Conservation (phyloP, 1,140 invertebrate species). For the Dolichoris vasculosae region DNA sequence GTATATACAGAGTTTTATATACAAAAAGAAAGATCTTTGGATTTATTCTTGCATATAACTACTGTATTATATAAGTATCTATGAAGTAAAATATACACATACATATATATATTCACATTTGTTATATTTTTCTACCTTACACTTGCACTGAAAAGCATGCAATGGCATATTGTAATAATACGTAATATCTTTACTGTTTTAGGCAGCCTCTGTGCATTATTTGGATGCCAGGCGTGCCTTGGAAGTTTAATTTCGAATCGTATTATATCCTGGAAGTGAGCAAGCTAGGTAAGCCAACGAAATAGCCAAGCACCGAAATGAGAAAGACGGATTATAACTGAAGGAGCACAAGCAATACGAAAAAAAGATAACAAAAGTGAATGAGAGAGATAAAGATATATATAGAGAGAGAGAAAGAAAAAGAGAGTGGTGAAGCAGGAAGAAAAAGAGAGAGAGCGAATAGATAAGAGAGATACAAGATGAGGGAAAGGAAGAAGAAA, state of each 20-base stretch:
- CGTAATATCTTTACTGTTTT: conserved; percentile 73
- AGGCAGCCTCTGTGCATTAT: conserved; percentile 70
- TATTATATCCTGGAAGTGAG: conserved; percentile 64
- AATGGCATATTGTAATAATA: conserved; percentile 69
- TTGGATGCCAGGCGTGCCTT: conserved; percentile 69
- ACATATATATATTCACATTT: not conserved
- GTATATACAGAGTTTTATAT: not conserved
- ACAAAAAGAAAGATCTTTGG: conserved; percentile 22
- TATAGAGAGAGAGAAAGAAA: not conserved
- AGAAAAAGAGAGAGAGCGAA: not conserved
- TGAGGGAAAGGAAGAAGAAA: not conserved
- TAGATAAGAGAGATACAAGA: not conserved
- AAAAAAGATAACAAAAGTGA: not conserved
- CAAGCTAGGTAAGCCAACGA: conserved; percentile 11
- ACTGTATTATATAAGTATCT: not conserved
- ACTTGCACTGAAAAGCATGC: conserved; percentile 27
- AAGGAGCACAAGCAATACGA: not conserved
- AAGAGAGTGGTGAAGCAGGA: not conserved
- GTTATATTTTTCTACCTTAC: not conserved
- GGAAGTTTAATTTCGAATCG: conserved; percentile 72
- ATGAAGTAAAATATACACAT: not conserved
- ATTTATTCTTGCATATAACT: conserved; percentile 12
- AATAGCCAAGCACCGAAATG: conserved; percentile 11
- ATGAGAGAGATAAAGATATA: conserved; percentile 29
- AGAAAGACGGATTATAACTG: conserved; percentile 43